phyloP scores from a whole-genome alignment of 2,888 invertebrate species.

The Craniophora ligustri region DNA sequence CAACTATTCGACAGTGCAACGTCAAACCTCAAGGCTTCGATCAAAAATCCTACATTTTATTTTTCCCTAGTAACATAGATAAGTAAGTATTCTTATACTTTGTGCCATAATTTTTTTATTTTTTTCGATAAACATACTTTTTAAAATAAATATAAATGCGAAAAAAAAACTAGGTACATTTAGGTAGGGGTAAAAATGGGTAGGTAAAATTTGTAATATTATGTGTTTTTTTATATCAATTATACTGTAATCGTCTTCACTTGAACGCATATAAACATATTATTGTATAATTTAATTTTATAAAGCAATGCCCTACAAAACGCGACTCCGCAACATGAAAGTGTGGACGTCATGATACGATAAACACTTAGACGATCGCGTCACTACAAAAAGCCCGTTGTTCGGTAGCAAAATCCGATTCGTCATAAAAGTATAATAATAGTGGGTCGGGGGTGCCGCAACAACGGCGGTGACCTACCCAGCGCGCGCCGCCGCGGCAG shows the following conservation, averaged over 20 bases:
- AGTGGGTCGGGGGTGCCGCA: conserved; percentile 87
- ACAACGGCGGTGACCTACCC: conserved; percentile 84
- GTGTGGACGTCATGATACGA: conserved; percentile 52
- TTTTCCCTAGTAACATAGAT: conserved; percentile 34
- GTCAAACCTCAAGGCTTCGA: conserved; percentile 60
- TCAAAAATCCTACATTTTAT: conserved; percentile 56
- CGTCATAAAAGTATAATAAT: conserved; percentile 89
- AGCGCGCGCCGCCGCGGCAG: conserved; percentile 87
- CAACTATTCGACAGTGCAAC: conserved; percentile 60
- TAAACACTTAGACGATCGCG: conserved; percentile 67
- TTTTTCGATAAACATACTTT: no score
- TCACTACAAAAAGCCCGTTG: conserved; percentile 75
- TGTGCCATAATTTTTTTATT: conserved; percentile 9
- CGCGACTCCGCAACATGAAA: conserved; percentile 34
- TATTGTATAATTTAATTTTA: no score
- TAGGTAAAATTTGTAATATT: no score
- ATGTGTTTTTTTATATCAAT: neutral
- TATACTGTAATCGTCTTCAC: no score
- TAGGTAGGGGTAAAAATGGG: no score
- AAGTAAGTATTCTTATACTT: conserved; percentile 32
- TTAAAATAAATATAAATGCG: no score
- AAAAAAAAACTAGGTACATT: no score
- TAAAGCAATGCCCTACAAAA: conserved; percentile 19
- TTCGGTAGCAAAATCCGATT: conserved; percentile 84
- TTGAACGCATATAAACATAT: conserved; percentile 1